A percentile compares a stretch with the other conserved stretches of the same genome.
phyloP scores from a whole-genome alignment of 2,888 invertebrate genomes.

The Chymomyza fuscimana region DNA sequence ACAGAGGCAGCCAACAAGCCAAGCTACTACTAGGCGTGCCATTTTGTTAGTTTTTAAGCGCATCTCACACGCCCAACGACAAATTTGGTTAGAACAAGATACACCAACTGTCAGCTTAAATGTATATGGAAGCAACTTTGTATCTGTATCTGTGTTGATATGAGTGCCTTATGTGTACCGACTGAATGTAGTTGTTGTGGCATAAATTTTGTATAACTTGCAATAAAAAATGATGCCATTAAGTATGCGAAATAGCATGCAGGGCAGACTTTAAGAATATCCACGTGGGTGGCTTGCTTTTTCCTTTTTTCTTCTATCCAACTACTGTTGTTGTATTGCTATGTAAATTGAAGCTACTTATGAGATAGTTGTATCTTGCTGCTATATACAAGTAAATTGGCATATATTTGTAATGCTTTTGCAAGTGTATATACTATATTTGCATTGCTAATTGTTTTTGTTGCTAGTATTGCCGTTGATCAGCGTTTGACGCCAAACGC shows the following conservation, averaged over 20 bases:
- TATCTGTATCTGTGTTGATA: conserved; percentile 27
- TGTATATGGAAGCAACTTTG: conserved; percentile 8
- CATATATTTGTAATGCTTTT: background rate
- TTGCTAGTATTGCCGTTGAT: background rate
- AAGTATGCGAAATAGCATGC: conserved; percentile 31
- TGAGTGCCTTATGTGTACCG: background rate
- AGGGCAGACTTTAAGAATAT: background rate
- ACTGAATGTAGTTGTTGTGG: background rate
- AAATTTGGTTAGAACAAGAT: conserved; percentile 50
- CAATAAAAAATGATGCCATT: background rate
- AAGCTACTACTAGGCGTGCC: conserved; percentile 65
- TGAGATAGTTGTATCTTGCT: background rate
- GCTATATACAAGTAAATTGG: background rate
- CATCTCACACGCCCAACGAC: conserved; percentile 26
- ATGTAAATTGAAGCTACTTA: conserved; percentile 3
- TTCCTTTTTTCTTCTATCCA: conserved; percentile 36
- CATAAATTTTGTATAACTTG: conserved; percentile 1
- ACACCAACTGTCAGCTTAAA: background rate
- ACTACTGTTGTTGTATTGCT: conserved; percentile 22
- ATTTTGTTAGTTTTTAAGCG: conserved; percentile 18
- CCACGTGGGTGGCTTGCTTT: conserved; percentile 47
- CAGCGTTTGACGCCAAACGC: conserved; percentile 20
- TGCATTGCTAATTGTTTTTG: conserved; percentile 67
- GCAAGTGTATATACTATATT: conserved; percentile 30
- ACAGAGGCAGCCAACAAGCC: conserved; percentile 18